Evolutionary conservation across 2,113 vertebrate species (phyloP).

Genomic region (Callopanchax toddi): DNA sequence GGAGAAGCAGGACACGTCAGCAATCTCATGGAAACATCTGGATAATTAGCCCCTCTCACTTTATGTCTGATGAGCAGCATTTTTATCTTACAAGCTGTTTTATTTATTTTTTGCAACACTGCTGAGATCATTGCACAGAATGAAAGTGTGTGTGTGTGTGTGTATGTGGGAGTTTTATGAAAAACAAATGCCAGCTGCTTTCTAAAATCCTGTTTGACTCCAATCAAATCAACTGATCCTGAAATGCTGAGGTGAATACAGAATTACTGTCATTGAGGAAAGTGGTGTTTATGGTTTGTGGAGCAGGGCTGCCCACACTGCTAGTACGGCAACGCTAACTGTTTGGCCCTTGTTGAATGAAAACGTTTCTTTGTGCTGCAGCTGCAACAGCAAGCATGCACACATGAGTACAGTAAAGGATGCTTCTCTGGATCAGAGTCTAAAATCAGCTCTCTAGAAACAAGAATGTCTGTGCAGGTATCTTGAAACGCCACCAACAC

Average conservation of each 20-base stretch:
- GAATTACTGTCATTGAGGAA: constrained; percentile 44
- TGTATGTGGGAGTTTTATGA: background rate
- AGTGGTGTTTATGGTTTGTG: constrained; percentile 42
- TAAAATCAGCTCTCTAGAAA: constrained; percentile 2
- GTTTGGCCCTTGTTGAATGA: background rate
- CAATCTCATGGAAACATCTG: constrained; percentile 5
- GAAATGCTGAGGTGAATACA: constrained; percentile 30
- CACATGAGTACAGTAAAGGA: background rate
- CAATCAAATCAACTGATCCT: constrained; percentile 53
- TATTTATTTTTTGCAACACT: background rate
- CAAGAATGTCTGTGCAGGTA: background rate
- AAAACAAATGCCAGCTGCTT: constrained; percentile 39
- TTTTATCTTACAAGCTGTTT: background rate
- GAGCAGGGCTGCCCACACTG: constrained; percentile 26
- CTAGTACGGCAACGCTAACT: constrained; percentile 9
- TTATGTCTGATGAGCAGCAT: background rate
- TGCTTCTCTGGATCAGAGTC: background rate
- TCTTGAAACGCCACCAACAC: background rate
- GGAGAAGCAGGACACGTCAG: constrained; percentile 21
- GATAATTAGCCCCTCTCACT: background rate
- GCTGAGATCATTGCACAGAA: background rate
- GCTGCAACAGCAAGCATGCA: background rate
- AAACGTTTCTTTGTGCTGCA: background rate
- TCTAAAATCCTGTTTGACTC: constrained; percentile 49
- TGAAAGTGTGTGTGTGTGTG: background rate